These are phyloP conservation scores for Rhynchonycteris naso DNA, from an alignment of 2,797 vertebrate genomes.

Conservation along the genomic window DNA sequence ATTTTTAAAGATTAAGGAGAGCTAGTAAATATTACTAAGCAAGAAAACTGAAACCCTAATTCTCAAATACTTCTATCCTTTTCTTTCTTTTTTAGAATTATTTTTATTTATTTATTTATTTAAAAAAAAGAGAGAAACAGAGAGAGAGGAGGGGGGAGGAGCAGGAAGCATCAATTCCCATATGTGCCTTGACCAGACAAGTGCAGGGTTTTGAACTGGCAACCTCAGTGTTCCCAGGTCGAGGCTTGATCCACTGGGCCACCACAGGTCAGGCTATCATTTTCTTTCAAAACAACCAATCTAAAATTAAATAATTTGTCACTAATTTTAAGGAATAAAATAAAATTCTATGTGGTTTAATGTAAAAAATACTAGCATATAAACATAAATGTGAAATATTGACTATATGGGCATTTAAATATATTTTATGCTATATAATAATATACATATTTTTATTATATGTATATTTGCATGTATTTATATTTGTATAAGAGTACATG, in stretches of 20 bases:
- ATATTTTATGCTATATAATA: neutral
- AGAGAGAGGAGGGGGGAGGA: too few relatives aligned
- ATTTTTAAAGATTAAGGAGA: slow-evolving; percentile 18
- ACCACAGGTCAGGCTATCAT: too few relatives aligned
- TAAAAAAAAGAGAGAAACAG: too few relatives aligned
- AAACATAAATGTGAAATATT: neutral
- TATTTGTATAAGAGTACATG: neutral
- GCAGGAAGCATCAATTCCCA: too few relatives aligned
- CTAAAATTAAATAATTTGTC: neutral
- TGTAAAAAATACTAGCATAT: neutral
- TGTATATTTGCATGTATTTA: neutral
- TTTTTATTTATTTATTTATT: too few relatives aligned
- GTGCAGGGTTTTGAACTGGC: too few relatives aligned
- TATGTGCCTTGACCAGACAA: too few relatives aligned
- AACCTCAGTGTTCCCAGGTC: too few relatives aligned
- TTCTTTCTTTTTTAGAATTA: neutral
- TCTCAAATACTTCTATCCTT: neutral
- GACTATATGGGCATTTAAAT: neutral
- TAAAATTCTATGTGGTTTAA: slow-evolving; percentile 11
- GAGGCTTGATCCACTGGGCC: too few relatives aligned
- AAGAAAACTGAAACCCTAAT: neutral
- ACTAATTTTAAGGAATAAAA: slow-evolving; percentile 18
- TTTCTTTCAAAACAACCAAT: neutral
- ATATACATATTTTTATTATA: neutral
- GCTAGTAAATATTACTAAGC: neutral